Conservation (phyloP, 2,113 vertebrate genomes). For the Catagonus wagneri region DNA sequence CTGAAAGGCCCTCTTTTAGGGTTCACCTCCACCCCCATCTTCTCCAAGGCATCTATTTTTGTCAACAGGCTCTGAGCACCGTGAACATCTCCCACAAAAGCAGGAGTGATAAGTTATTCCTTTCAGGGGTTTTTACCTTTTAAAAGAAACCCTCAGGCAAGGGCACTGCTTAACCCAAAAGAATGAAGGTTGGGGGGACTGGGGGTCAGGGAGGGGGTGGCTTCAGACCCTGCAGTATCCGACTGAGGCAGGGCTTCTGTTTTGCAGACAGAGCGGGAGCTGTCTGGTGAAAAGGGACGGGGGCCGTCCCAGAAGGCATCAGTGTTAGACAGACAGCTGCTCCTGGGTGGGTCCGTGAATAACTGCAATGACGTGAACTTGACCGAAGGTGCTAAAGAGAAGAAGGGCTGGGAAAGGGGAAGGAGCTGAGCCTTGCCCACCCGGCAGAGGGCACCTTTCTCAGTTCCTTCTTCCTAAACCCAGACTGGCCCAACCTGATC, state of each 20-base stretch:
- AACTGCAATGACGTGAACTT: background rate
- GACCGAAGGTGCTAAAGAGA: too few relatives aligned
- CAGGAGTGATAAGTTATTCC: background rate
- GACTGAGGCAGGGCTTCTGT: background rate
- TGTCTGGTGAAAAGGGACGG: background rate
- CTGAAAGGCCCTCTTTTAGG: background rate
- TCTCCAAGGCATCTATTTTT: background rate
- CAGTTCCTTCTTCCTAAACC: conserved; percentile 29
- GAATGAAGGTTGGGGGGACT: too few relatives aligned
- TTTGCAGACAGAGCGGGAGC: background rate
- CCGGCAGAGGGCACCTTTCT: background rate
- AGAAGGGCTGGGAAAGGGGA: background rate
- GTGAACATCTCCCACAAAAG: background rate
- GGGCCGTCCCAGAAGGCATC: background rate
- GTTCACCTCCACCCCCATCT: background rate
- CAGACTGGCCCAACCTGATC: background rate
- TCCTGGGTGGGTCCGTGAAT: background rate
- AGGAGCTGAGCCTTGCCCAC: background rate
- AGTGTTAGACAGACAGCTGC: background rate
- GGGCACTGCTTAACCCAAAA: background rate
- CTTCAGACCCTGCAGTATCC: background rate
- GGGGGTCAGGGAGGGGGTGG: too few relatives aligned
- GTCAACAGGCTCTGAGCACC: background rate
- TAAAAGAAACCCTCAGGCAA: background rate
- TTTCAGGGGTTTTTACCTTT: background rate